Conservation (phyloP, 2,888 invertebrate genomes). For the Eupithecia subfuscata region DNA sequence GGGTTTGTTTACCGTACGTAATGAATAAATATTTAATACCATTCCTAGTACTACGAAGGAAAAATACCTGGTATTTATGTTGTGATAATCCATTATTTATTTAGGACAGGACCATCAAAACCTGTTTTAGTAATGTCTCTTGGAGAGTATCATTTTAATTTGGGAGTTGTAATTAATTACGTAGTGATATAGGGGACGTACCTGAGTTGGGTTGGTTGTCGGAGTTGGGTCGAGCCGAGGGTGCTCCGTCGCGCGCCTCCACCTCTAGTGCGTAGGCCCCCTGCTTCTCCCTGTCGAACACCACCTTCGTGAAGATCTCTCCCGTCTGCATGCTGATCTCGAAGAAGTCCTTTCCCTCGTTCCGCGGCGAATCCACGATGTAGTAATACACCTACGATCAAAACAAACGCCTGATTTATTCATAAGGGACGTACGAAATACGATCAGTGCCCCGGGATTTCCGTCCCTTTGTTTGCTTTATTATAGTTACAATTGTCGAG, state of each 20-base stretch:
- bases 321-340: constrained; percentile 98
- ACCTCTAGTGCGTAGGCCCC: constrained; percentile 98
- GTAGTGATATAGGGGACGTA: constrained; percentile 61
- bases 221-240: constrained; percentile 97
- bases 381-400: constrained; percentile 93
- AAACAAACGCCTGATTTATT: constrained; percentile 55
- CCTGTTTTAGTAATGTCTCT: constrained; percentile 29
- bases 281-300: constrained; percentile 99
- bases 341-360: constrained; percentile 97
- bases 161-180: constrained; percentile 9
- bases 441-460: constrained; percentile 53
- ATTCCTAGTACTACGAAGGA: constrained; percentile 15
- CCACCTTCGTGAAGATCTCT: constrained; percentile 96
- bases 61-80: constrained; percentile 31
- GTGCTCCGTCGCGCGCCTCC: constrained; percentile 97
- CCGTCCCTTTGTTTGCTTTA: constrained; percentile 54
- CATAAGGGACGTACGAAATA: constrained; percentile 52
- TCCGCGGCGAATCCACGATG: constrained; percentile 95
- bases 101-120: constrained; percentile 33
- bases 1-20: constrained; percentile 26
- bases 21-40: constrained; percentile 30
- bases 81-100: constrained; percentile 38
- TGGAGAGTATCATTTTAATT: constrained; percentile 25
- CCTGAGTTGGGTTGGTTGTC: constrained; percentile 98
- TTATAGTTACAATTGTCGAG: constrained; percentile 46